Conservation (phyloP, 2,797 vertebrate species). For the Sebastes kiyomatsui region DNA sequence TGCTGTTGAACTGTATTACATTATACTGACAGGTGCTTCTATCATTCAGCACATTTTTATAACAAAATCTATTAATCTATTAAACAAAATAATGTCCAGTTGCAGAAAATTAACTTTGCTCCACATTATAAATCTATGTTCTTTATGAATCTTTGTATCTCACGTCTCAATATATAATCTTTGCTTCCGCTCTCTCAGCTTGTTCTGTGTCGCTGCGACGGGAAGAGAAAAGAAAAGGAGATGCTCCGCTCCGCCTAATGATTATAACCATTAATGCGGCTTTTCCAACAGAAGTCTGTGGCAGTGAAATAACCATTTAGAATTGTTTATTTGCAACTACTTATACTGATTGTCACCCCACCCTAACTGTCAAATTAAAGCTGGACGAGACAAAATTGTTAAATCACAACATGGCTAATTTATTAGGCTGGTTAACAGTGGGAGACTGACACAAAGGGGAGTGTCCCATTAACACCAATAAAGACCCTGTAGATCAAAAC, state of each 20-base stretch:
- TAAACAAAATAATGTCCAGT: background rate
- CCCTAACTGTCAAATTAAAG: slow-evolving; percentile 10
- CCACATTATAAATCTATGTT: background rate
- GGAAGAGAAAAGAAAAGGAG: no score
- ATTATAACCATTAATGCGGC: background rate
- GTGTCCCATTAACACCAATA: background rate
- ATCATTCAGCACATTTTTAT: background rate
- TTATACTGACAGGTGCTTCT: background rate
- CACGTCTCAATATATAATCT: background rate
- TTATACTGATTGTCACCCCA: background rate
- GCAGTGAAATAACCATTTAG: background rate
- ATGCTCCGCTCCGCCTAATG: background rate
- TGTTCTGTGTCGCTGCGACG: background rate
- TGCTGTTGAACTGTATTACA: background rate
- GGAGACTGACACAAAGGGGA: background rate
- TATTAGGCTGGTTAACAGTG: background rate
- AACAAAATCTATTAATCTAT: background rate
- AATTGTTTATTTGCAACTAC: background rate
- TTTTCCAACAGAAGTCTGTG: background rate
- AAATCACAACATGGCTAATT: background rate
- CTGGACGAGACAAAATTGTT: background rate
- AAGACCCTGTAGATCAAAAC: background rate
- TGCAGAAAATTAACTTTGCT: background rate
- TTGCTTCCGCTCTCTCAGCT: background rate
- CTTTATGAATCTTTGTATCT: background rate